Base-by-base conservation (phyloP, 2,888 invertebrate genomes). In the Agriopis leucophaearia region DNA sequence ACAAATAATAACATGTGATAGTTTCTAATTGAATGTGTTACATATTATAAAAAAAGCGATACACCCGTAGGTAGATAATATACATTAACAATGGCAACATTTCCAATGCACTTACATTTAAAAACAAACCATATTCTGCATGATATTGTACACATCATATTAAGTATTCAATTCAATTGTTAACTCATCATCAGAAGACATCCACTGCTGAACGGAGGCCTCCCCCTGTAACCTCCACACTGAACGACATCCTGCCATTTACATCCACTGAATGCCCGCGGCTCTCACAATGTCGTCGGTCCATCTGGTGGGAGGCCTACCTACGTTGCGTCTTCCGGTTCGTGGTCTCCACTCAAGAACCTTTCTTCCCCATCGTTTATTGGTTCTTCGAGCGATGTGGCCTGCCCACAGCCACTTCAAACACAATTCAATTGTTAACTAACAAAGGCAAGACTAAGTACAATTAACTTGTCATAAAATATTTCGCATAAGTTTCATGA, bases 361-460 rank as follows among this genome's bases (percentile, higher is more conserved):
- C n/a, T n/a, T n/a, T n/a, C n/a, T n/a, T n/a, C n/a, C n/a, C n/a
- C n/a, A n/a, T n/a, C n/a, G n/a, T n/a, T n/a, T n/a, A n/a, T n/a
- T n/a, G n/a, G n/a, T n/a, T n/a, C n/a, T n/a, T n/a, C n/a, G n/a
- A n/a, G n/a, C n/a, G n/a, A n/a, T n/a, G n/a, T n/a, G n/a, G n/a
- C n/a, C n/a, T n/a, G n/a, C n/a, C n/a, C n/a, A n/a, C n/a, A n/a
- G n/a, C n/a, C n/a, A n/a, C n/a, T n/a, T 27, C 3, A 27, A 27
- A 27, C 18, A 27, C 27, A 27, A 38, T 44, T 44, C 7, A 44
- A 13, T 16, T 18, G 18, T 9, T 48, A 18, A 51, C 51, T 35
- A 51, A 51, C 51, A 35, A 2, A 35, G n/a, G n/a, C 51, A 51
- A 51, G 13, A 35, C 35, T 51, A 51, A 51, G 51, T 51, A 51